Percentiles rank a stretch among this genome's conserved stretches.
These are phyloP conservation scores for Cinclus mexicanus DNA, from an alignment of 2,113 vertebrate species.

Conservation along the genomic window DNA sequence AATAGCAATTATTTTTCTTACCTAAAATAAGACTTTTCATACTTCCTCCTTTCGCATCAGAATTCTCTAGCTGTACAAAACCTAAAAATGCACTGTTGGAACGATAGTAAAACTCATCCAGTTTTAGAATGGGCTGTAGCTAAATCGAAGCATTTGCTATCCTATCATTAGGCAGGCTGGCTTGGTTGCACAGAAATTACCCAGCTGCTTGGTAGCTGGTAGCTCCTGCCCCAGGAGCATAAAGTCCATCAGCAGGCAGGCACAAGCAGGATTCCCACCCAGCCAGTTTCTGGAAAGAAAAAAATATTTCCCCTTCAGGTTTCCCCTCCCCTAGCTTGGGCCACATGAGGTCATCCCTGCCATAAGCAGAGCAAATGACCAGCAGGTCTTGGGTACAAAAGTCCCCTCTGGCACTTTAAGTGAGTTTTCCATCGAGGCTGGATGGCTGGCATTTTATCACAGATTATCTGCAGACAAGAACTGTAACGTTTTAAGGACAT, in stretches of 20 bases:
- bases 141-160: not conserved
- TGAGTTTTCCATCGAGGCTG: not conserved
- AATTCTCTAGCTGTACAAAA: not conserved
- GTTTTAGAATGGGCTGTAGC: not conserved
- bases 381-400: not conserved
- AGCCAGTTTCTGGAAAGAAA: not conserved
- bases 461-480: not conserved
- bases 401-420: not conserved
- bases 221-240: not conserved
- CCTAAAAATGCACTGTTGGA: not conserved
- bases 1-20: not conserved
- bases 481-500: not conserved
- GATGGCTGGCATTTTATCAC: not conserved
- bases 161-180: not conserved
- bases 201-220: not conserved
- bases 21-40: not conserved
- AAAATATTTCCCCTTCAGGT: not conserved
- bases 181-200: not conserved
- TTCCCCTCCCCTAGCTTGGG: not conserved
- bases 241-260: not conserved
- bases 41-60: not conserved
- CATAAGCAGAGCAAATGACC: not conserved
- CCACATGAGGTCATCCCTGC: rapidly evolving
- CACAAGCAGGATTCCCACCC: not conserved
- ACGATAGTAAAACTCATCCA: not conserved